Evolutionary conservation across 2,888 invertebrate genomes (phyloP), one percentile per base, ranked within the genome.

Genomic region (Papilio elwesi): DNA sequence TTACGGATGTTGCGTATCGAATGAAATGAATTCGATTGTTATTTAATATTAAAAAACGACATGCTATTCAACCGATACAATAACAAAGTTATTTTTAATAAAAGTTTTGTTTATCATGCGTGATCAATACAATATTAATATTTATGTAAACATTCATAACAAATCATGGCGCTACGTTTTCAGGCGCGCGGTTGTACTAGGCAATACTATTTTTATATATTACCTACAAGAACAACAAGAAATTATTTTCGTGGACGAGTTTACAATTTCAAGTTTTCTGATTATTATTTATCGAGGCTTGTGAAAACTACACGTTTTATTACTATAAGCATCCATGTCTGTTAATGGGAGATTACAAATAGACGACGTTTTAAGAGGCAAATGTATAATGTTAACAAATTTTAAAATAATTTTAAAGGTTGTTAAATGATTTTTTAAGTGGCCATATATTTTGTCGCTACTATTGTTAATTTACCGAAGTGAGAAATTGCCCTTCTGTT

Each of bases 81-180:
- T 47, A 66, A 62, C 26, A 53, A 43, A 67, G 51, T 57, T 26
- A n/a, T 70, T 63, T 64, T 64, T 26, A 16, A 15, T 49, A 55
- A 15, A 49, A 55, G 15, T 63, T 16, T 62, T 3, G n/a, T 38
- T 43, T 63, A 55, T 43, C 10, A 15, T 70, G 49, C 43, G 8
- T 36, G 9, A 52, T 15, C 36, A n/a, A 26, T 57, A 13, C 1
- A 47, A 43, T 48, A 26, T 9, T 49, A 38, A 49, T 66, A 66
- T 38, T 66, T 71, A 59, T 66, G 43, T 71, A 62, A 71, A 71
- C 67, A 67, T 63, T 67, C 8, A 68, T 67, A 71, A 71, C 62
- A 73, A 73, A 64, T 65, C 36, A 68, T 49, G 63, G 68, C 55
- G 68, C 72, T 63, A 48, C 8, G 10, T 51, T 62, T 67, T 63